Base-by-base conservation (phyloP, 2,888 invertebrate species). In the Idaea aversata region DNA sequence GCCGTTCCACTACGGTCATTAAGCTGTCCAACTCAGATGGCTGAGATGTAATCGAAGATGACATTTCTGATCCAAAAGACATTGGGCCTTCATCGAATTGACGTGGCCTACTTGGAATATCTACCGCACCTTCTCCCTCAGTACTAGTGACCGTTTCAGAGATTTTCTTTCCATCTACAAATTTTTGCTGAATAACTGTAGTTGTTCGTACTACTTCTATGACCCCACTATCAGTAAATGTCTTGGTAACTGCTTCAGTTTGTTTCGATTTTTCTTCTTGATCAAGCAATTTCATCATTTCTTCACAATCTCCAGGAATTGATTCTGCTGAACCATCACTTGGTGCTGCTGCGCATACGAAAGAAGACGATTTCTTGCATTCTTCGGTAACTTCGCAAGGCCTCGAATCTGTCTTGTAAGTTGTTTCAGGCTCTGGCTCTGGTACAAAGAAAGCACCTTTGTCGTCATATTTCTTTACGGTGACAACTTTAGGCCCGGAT, bases 281-380 rank as follows among this genome's bases (percentile, higher is more conserved):
- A 77, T 85, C 94, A 81, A 85, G 87, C 72, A 89, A 88, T 91
- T 88, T 94, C 94, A 87, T 94, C 94, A 81, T 93, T 89, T 85
- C 94, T 88, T 82, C 95, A 88, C 85, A 95, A 83, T 80, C 95
- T 90, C 91, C 95, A 88, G 93, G 91, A 67, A 93, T 91, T 0
- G 93, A 93, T 76, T 93, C 93, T 0, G 90, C 93, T 61, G 93
- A 92, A 10, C 92, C 93, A 63, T 91, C 92, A 70, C 91, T 92
- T 4, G 91, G 88, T 47, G 91, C 88, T n/a, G 90, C 87, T 61
- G 91, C 91, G 63, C 93, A 93, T 61, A 91, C 82, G 66, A 93
- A 93, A 1, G 91, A 81, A 6, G 91, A 86, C 5, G 84, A 71
- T 73, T 93, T 93, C 60, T 82, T 82, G 69, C 93, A 93, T 70